Percentiles rank a stretch among this genome's conserved stretches.
Conservation (phyloP, 2,113 vertebrate species). For the Nesoenas mayeri region DNA sequence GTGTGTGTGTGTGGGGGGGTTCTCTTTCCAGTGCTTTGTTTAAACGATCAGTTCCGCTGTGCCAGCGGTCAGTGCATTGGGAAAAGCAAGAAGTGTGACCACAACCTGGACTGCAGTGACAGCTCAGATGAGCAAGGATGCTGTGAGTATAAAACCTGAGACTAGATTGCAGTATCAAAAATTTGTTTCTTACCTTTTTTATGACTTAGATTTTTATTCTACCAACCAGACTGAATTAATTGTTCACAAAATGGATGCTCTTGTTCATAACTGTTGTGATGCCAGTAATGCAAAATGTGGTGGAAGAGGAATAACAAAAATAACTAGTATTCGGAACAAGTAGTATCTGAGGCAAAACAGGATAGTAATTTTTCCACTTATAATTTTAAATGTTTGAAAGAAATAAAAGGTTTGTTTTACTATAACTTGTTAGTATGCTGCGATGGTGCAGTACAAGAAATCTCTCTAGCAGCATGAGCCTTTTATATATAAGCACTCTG, state of each 20-base stretch:
- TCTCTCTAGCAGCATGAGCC: neutral
- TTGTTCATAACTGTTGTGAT: neutral
- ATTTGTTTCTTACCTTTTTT: neutral
- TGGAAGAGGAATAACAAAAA: neutral
- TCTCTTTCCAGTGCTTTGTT: slow-evolving; percentile 82
- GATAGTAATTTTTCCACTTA: neutral
- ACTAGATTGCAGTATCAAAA: neutral
- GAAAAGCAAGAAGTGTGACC: slow-evolving; percentile 95
- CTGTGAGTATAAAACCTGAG: slow-evolving; percentile 82
- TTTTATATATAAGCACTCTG: neutral
- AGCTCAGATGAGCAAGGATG: slow-evolving; percentile 93
- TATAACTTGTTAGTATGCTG: neutral
- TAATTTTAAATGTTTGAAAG: neutral
- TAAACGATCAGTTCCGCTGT: slow-evolving; percentile 90
- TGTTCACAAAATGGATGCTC: neutral
- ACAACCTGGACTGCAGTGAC: slow-evolving; percentile 92
- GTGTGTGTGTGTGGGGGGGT: neutral
- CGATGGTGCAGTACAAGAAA: neutral
- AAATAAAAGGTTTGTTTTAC: neutral
- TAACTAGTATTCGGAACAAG: neutral
- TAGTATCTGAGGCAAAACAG: neutral
- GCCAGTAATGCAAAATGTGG: neutral
- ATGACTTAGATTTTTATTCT: neutral
- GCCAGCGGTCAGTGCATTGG: slow-evolving; percentile 91
- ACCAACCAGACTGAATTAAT: neutral